Percentiles rank a stretch among this genome's conserved stretches.
phyloP scores from a whole-genome alignment of 2,888 invertebrate species.

The Matsumyia berberina region DNA sequence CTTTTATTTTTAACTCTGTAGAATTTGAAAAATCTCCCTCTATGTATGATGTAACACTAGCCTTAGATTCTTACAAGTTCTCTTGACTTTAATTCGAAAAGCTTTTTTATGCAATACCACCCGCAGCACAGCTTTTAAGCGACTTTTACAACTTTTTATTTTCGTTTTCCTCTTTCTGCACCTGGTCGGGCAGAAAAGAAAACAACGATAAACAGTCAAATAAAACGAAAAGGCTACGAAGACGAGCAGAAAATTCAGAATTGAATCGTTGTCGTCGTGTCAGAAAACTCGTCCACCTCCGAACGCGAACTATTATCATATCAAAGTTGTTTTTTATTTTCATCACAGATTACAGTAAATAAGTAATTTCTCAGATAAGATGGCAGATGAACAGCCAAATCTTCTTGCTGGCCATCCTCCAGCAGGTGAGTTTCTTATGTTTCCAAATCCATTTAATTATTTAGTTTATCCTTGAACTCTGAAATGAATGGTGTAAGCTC shows the following conservation, averaged over 20 bases:
- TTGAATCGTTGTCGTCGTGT: constrained; percentile 80
- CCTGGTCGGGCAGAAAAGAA: constrained; percentile 16
- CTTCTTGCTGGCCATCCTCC: constrained; percentile 95
- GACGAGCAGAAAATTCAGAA: constrained; percentile 34
- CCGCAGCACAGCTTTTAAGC: not conserved
- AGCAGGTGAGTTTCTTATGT: constrained; percentile 88
- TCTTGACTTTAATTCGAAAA: not conserved
- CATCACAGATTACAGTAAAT: no score
- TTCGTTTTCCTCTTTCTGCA: constrained; percentile 1
- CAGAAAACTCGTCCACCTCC: constrained; percentile 66
- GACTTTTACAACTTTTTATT: constrained; percentile 30
- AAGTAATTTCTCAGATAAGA: constrained; percentile 70
- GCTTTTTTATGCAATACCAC: not conserved
- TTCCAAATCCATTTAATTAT: no score
- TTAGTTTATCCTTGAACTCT: not conserved
- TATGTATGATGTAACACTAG: not conserved
- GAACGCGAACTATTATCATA: constrained; percentile 4
- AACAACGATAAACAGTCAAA: constrained; percentile 54
- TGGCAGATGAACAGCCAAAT: constrained; percentile 88
- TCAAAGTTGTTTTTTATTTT: not conserved
- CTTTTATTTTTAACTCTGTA: no score
- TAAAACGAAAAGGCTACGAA: constrained; percentile 50
- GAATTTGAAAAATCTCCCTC: no score
- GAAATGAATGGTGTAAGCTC: not conserved
- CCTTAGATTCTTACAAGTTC: not conserved